Base-by-base conservation (phyloP, 2,888 invertebrate species). In the Thyatira batis region DNA sequence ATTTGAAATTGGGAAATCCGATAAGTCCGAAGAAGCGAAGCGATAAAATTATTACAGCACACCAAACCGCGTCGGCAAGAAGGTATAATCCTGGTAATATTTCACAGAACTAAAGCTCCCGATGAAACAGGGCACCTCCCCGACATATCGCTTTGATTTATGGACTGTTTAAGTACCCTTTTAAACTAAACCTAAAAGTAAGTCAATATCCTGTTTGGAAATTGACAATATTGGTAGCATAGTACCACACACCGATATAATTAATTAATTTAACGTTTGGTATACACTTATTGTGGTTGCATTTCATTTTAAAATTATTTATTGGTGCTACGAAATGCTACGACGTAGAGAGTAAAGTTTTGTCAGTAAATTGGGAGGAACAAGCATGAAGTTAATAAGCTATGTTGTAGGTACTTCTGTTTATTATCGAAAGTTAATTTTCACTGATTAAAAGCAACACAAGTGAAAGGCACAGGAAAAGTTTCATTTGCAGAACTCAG, bases 121-220 rank as follows among this genome's bases (percentile, higher is more conserved):
- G 85, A 87, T 87, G 89, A 89, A 88, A 84, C 84, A 80, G 83
- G 85, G 84, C 73, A 79, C 81, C 84, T 81, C 76, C 73, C 73
- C 78, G 85, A 87, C 87, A 82, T 87, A 87, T 87, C 89, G 80
- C 73, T 81, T 80, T 90, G 90, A 90, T 89, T 90, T 90, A 89
- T 88, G 78, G 75, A 87, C 85, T 89, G 78, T 83, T 81, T 83
- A 86, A 88, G 84, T 81, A 84, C 85, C 85, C 83, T 82, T 89
- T 85, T 84, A 88, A 89, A 88, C 87, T 84, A 83, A 82, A 71
- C 77, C 63, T 71, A 71, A 78, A 39, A 76, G 78, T 75, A 78
- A 82, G 71, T 73, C 75, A 80, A 84, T 84, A 80, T 79, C 69
- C 67, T 58, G 58, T 71, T 61, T 66, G 49, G 53, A 13, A 43